Evolutionary conservation across 2,113 vertebrate species (phyloP).

Genomic region (Melanotaenia duboulayi): DNA sequence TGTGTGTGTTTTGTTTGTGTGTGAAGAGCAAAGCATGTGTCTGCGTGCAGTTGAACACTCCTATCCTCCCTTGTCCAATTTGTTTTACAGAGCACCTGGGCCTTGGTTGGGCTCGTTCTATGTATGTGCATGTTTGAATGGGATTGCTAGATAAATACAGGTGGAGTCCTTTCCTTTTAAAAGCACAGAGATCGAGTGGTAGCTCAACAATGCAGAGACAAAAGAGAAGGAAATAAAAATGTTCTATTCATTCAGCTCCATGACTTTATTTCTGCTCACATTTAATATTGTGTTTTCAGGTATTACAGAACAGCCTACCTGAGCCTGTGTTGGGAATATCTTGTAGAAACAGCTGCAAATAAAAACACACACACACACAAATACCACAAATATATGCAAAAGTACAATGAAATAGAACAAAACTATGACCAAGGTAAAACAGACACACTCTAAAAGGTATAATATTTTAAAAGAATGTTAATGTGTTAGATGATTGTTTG

Average conservation of each 20-base stretch:
- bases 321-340: neutral
- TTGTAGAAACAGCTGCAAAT: neutral
- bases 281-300: conserved; percentile 1
- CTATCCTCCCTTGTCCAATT: conserved; percentile 75
- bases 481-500: no score
- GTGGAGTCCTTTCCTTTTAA: conserved; percentile 68
- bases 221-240: conserved; percentile 9
- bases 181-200: conserved; percentile 35
- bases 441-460: no score
- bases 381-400: neutral
- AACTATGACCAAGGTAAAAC: no score
- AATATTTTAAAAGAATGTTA: no score
- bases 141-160: conserved; percentile 78
- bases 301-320: neutral
- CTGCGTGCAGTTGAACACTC: conserved; percentile 42
- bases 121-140: conserved; percentile 52
- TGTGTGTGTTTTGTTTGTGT: conserved; percentile 16
- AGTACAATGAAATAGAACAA: neutral
- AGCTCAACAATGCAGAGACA: conserved; percentile 22
- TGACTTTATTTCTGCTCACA: neutral
- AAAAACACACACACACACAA: no score
- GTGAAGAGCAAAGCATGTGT: conserved; percentile 8
- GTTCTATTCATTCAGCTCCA: neutral
- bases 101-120: conserved; percentile 38
- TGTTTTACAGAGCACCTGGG: conserved; percentile 74